Evolutionary conservation across 2,888 invertebrate species (phyloP).

Genomic region (Parnassius mnemosyne): DNA sequence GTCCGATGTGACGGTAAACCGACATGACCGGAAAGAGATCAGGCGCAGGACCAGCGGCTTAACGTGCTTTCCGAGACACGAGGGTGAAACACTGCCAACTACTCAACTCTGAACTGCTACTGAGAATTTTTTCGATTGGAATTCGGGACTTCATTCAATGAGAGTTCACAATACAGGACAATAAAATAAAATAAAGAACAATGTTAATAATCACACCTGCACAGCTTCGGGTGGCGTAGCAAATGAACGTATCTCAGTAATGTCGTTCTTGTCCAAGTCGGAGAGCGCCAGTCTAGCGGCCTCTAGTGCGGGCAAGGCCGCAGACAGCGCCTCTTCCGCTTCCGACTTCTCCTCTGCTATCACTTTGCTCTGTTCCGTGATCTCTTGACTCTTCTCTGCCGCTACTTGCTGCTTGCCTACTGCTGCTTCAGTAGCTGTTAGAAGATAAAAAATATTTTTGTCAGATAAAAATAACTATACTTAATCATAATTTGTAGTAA

Average conservation of each 20-base stretch:
- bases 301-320: conserved; percentile 92
- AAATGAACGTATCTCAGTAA: conserved; percentile 95
- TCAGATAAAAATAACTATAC: neutral
- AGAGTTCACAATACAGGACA: too few species aligned
- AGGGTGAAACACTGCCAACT: too few species aligned
- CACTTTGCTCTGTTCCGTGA: conserved; percentile 89
- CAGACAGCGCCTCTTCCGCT: conserved; percentile 89
- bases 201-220: conserved; percentile 68
- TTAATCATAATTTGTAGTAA: too few species aligned
- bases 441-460: neutral
- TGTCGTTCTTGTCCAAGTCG: conserved; percentile 93
- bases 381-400: conserved; percentile 88
- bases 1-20: too few species aligned
- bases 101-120: too few species aligned
- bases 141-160: too few species aligned
- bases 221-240: conserved; percentile 95
- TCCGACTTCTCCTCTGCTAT: conserved; percentile 91
- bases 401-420: conserved; percentile 90
- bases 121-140: too few species aligned
- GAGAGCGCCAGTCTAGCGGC: conserved; percentile 89
- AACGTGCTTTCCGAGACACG: too few species aligned
- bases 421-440: conserved; percentile 84
- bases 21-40: too few species aligned
- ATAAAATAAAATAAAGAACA: neutral
- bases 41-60: too few species aligned